Base-by-base conservation (phyloP, 2,797 vertebrate genomes). In the Macropus fuliginosus region DNA sequence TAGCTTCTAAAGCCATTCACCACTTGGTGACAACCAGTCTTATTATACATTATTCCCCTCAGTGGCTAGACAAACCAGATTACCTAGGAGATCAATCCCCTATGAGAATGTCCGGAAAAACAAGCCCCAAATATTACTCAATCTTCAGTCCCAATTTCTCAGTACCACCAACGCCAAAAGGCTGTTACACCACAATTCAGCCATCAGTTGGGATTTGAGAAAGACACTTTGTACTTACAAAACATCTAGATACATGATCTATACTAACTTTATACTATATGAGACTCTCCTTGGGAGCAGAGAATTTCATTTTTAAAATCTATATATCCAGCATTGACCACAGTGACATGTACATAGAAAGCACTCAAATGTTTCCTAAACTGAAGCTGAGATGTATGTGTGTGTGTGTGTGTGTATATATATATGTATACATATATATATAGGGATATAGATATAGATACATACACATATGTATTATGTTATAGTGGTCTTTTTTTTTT, bases 271-370 rank as follows among this genome's bases (percentile, higher is more conserved):
- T 34, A 62, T 62, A 13, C 11, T 62, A 6, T 52, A 52, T 6
- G 52, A 52, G 52, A 52, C 52, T 52, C 34, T 74, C 66, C 91
- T 96, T 95, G 91, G 93, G 59, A 97, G 96, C 81, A 96, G 0
- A 87, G 74, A 95, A 95, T 52, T 94, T 91, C n/a, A 81, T 46
- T 81, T 46, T 46, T 46, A 46, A 46, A 81, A 81, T 81, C 3
- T 81, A 8, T 46, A 46, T 46, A 6, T 8, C 40, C 21, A 46
- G 16, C 18, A 81, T 3, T 46, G n/a, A 46, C 66, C 16, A 81
- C 66, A 46, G n/a, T 74, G 18, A 18, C 16, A 40, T 81, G n/a
- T 81, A 27, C 8, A 46, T 46, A 46, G 0, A 10, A n/a, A 21
- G 18, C 21, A 81, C 66, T 24, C 74, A 81, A 81, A 46, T 81